Conservation (phyloP, 2,888 invertebrate genomes). For the Pammene aurita region DNA sequence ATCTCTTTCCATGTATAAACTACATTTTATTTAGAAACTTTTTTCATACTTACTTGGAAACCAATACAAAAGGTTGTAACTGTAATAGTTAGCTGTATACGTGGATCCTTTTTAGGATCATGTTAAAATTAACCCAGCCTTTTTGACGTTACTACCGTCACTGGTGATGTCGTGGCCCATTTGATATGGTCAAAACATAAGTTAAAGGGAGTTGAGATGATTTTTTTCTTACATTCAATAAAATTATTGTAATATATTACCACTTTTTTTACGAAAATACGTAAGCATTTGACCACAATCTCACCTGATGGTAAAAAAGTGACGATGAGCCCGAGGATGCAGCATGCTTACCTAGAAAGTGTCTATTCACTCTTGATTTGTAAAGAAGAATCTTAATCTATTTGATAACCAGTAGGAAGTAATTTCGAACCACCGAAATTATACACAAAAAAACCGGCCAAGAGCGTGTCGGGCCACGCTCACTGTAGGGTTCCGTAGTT, state of each 20-base stretch:
- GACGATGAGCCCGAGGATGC: too few relatives aligned
- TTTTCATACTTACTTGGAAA: not conserved
- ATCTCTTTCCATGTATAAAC: not conserved
- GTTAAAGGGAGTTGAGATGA: conserved; percentile 8
- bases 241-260: not conserved
- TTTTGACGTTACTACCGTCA: conserved; percentile 27
- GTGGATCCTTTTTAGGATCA: not conserved
- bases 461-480: too few relatives aligned
- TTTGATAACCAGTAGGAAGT: too few relatives aligned
- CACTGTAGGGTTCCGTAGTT: too few relatives aligned
- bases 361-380: too few relatives aligned
- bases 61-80: not conserved
- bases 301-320: too few relatives aligned
- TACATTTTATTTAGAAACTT: conserved; percentile 1
- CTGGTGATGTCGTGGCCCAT: conserved; percentile 19
- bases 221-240: conserved; percentile 1
- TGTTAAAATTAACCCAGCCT: not conserved
- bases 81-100: not conserved
- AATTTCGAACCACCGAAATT: too few relatives aligned
- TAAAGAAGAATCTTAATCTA: too few relatives aligned
- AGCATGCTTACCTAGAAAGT: too few relatives aligned
- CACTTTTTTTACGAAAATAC: too few relatives aligned
- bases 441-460: too few relatives aligned
- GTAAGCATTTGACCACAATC: too few relatives aligned
- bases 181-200: conserved; percentile 28